Conservation (phyloP, 2,888 invertebrate species). For the Lycophotia porphyrea region DNA sequence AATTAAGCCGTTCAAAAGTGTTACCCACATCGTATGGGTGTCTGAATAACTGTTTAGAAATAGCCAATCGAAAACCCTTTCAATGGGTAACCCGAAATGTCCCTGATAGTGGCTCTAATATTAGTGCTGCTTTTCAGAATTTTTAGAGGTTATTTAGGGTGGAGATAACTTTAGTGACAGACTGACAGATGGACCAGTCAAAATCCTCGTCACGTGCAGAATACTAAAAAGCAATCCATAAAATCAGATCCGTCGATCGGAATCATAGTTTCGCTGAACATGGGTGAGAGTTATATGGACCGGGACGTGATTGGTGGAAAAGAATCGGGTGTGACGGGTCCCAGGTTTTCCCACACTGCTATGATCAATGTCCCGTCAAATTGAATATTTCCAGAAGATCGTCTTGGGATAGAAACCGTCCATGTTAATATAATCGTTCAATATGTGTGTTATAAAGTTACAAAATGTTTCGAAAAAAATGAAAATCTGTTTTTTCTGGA, state of each 20-base stretch:
- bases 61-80: too few species aligned
- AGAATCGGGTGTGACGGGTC: constrained; percentile 76
- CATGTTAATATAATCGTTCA: constrained; percentile 41
- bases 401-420: constrained; percentile 61
- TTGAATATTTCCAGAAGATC: constrained; percentile 80
- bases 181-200: constrained; percentile 24
- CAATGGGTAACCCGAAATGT: too few species aligned
- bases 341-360: constrained; percentile 75
- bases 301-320: constrained; percentile 70
- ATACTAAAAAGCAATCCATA: constrained; percentile 55
- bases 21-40: too few species aligned
- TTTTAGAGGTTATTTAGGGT: background rate
- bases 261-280: constrained; percentile 65
- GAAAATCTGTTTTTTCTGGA: background rate
- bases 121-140: background rate
- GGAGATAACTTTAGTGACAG: constrained; percentile 26
- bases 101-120: background rate
- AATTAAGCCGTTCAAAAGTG: too few species aligned
- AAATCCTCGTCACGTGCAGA: constrained; percentile 49
- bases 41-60: too few species aligned
- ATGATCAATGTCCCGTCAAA: constrained; percentile 85
- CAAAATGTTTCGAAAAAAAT: constrained; percentile 9
- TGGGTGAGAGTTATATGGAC: constrained; percentile 67
- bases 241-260: constrained; percentile 62
- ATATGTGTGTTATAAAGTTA: constrained; percentile 19